Conservation (phyloP, 2,797 vertebrate species). For the Coluber constrictor region DNA sequence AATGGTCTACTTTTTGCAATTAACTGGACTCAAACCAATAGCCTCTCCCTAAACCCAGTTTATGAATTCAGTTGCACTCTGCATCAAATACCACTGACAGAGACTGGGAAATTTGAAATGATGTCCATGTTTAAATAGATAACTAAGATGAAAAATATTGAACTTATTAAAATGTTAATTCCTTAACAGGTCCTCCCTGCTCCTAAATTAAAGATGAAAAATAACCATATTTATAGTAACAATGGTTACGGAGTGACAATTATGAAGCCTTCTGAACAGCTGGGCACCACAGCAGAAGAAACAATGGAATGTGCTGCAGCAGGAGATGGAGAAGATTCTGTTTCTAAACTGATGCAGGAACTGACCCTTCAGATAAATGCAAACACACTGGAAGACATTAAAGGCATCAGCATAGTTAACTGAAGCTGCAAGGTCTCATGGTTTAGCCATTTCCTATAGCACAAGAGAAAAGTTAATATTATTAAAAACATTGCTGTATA, state of each 20-base stretch:
- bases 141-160: neutral
- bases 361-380: conserved; percentile 61
- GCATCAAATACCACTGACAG: neutral
- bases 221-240: conserved; percentile 65
- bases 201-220: conserved; percentile 67
- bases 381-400: conserved; percentile 58
- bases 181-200: conserved; percentile 58
- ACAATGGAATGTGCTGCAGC: conserved; percentile 47
- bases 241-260: conserved; percentile 60
- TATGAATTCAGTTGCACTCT: neutral
- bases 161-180: conserved; percentile 24
- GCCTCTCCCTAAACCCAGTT: neutral
- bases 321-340: conserved; percentile 50
- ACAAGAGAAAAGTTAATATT: neutral
- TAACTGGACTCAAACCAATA: neutral
- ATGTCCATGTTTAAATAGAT: neutral
- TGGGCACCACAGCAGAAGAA: conserved; percentile 46
- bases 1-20: neutral
- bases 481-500: neutral
- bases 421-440: neutral
- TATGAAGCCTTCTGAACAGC: conserved; percentile 56
- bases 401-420: conserved; percentile 58
- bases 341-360: conserved; percentile 59
- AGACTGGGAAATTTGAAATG: neutral
- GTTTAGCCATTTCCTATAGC: neutral